Base-by-base conservation (phyloP, 2,113 vertebrate species). In the Sturnira hondurensis region DNA sequence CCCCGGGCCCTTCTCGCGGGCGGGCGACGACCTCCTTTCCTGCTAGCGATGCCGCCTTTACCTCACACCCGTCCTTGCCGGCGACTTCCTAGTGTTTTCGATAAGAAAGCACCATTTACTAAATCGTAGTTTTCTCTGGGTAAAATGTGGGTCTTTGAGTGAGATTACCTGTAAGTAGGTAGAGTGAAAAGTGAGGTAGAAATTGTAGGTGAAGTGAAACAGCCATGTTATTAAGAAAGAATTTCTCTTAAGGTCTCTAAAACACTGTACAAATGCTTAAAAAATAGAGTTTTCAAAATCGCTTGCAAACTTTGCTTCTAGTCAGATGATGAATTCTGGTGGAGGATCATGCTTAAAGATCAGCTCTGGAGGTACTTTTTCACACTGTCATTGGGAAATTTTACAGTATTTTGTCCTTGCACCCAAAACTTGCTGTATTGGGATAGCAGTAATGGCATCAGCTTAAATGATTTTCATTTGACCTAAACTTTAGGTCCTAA, bases 361-460 rank as follows among this genome's bases (percentile, higher is more conserved):
- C 12, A 85, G 1, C 65, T 81, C 38, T 77, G 47, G 68, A 94
- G 84, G 92, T 93, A 63, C 81, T 77, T 96, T 92, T 84, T 90
- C 70, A 88, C 45, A 78, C 67, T 78, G 82, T 71, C 36, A 26
- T 3, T 95, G 61, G 85, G 93, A 77, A 92, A 43, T 73, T 93
- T 92, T 77, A 90, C 28, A 73, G 1, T 85, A 13, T 81, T 97
- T 95, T 89, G n/a, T 82, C 26, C 52, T 83, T 73, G 94, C 8
- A 54, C 71, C 26, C 22, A 76, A 74, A 86, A 33, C 31, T 50
- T 54, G 14, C 20, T 74, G 1, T 80, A 14, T 76, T 38, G 50
- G 15, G 11, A 77, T 85, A 92, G 61, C 13, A 68, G 70, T 82
- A 63, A 61, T 63, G 22, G 31, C 26, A 87, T 87, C 28, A 54